phyloP scores from a whole-genome alignment of 2,797 vertebrate species.

The Acanthurus tractus region DNA sequence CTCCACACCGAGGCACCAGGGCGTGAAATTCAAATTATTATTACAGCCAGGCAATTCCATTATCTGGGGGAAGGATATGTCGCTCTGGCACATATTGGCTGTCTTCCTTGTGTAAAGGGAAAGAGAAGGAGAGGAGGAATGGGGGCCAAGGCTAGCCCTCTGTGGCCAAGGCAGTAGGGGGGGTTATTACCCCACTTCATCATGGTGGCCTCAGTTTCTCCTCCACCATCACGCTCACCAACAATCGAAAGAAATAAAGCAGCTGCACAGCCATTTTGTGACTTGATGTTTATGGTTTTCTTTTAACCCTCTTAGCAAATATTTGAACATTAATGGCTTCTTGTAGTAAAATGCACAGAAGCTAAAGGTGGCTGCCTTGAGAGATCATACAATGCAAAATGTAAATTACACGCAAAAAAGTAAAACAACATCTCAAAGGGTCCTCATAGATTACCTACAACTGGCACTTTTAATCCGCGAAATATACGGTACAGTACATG shows the following conservation, averaged over 20 bases:
- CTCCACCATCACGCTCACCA: constrained; percentile 1
- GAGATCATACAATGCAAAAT: not conserved
- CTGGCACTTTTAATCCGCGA: not conserved
- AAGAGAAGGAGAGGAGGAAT: constrained; percentile 51
- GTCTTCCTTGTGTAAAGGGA: constrained; percentile 74
- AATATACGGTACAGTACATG: not conserved
- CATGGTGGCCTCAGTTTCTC: constrained; percentile 48
- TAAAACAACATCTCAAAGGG: too few species aligned
- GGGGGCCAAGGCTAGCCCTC: constrained; percentile 68
- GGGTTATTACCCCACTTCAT: constrained; percentile 76
- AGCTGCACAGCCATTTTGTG: constrained; percentile 35
- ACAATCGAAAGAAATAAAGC: constrained; percentile 40
- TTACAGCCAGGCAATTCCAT: constrained; percentile 86
- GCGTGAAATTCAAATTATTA: constrained; percentile 89
- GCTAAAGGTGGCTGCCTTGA: not conserved
- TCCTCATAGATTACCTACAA: not conserved
- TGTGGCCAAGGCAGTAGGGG: constrained; percentile 60
- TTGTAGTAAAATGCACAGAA: not conserved
- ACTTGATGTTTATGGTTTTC: not conserved
- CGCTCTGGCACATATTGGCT: constrained; percentile 79
- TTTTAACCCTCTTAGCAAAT: not conserved
- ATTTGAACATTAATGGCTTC: not conserved
- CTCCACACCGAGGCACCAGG: constrained; percentile 74
- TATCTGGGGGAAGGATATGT: constrained; percentile 84
- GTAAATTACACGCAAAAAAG: not conserved